Evolutionary conservation across 2,113 vertebrate species (phyloP), one percentile per base, ranked within the genome.

Genomic region (Periophthalmus modestus): DNA sequence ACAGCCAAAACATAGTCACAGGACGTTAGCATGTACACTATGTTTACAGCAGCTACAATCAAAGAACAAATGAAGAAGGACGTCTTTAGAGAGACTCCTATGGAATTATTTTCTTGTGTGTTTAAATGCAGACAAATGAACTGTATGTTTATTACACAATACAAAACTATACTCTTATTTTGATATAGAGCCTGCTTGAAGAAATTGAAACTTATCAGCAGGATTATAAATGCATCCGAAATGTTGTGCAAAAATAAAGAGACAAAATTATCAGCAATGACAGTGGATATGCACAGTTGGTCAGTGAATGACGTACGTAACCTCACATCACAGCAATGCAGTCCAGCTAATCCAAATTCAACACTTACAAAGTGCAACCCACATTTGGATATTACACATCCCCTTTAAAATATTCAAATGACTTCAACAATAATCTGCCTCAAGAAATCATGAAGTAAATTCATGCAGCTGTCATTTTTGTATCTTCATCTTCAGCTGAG

Each of bases 401-500:
- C 61, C 69, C 71, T 55, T 68, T 76, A 47, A 43, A 57, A 28
- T 21, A 55, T 52, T 58, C 33, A 70, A n/a, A 46, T 47, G 48
- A 61, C 33, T 58, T 46, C 15, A 54, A 3, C 55, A 67, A 74
- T 19, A 21, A 78, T 59, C 50, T 24, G 24, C 28, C 46, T 21
- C 16, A 52, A 55, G 2, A 58, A 65, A 10, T 21, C 62, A 67
- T 75, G 34, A 78, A 79, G 46, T 16, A 85, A 78, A 73, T 34
- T 68, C 61, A 75, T 66, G 63, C 15, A 61, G 80, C 46, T 24
- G 73, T 89, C 73, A 89, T 72, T 90, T 89, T 47, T 83, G 87
- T 28, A 76, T 88, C 89, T 93, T 95, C 28, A 87, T 90, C 87
- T 93, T 96, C 74, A 98, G 85, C 75, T 98, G 98, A 69, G 93